Evolutionary conservation across 1,140 invertebrate species (phyloP), one percentile per base, ranked within the genome.

Genomic region (Drosophila insularis): DNA sequence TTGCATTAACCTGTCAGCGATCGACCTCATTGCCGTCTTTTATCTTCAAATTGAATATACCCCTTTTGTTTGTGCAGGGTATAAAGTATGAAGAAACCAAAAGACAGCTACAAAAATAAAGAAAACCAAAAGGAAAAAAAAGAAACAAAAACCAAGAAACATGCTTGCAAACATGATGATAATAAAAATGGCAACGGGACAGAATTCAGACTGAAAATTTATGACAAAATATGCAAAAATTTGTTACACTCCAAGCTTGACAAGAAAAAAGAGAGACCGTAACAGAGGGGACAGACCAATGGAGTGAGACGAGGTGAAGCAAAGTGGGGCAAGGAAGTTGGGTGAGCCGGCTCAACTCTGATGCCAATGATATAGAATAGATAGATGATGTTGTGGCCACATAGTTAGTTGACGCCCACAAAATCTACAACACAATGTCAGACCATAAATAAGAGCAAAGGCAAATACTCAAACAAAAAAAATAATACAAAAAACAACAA

Each of bases 201-300:
- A 56, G 72, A 50, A 50, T 50, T 50, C 17, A 58, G 32, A 53
- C 65, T 32, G 17, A 37, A 65, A 74, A 74, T 69, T 69, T 75
- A 75, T 67, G 66, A 63, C 73, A 69, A 64, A 69, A 76, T 77
- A 77, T 77, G 74, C 74, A 77, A 77, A 77, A 77, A 39, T 61
- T 70, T 71, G 60, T 64, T 76, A 50, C 21, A 58, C 55, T 58
- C 55, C 55, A 58, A 58, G 32, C 54, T 55, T 55, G 54, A 55
- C 58, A 60, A 60, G 32, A 46, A 23, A 17, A 46, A 31, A 14
- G 23, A 3, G 19, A 32, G n/a, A 53, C 46, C 32, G 31, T 63
- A 27, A 40, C 58, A 11, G 35, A 13, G 35, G 11, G 10, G 11
- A 27, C 27, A n/a, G n/a, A 27, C 27, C 27, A 27, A 5, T 27